Conservation (phyloP, 2,797 vertebrate genomes). For the Caiman crocodilus region DNA sequence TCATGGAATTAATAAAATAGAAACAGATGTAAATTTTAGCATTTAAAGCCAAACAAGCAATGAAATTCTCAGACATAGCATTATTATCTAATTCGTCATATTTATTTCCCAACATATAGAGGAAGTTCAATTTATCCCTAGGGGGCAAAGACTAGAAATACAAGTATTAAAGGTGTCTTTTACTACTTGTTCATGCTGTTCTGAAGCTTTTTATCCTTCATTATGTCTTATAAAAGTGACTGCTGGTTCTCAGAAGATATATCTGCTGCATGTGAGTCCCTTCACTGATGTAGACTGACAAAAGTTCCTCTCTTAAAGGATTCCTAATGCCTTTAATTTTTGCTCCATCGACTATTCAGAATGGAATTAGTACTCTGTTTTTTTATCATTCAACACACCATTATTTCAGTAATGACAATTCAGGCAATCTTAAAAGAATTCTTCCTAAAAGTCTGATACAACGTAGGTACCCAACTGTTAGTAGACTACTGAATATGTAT, state of each 20-base stretch:
- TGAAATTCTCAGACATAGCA: not conserved
- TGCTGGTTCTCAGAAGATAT: not conserved
- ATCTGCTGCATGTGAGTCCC: not conserved
- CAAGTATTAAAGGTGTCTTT: not conserved
- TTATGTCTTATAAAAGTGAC: not conserved
- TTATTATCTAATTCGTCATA: not conserved
- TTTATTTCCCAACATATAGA: not conserved
- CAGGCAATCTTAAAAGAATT: not conserved
- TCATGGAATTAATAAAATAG: not conserved
- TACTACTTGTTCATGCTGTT: not conserved
- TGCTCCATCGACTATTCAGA: not conserved
- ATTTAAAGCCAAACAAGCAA: not conserved
- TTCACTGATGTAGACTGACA: not conserved
- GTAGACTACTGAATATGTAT: not conserved
- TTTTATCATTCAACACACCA: not conserved
- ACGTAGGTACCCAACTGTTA: not conserved
- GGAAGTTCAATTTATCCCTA: not conserved
- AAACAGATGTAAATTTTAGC: not conserved
- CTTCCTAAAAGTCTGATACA: not conserved
- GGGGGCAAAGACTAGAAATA: not conserved
- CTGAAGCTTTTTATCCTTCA: not conserved
- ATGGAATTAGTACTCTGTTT: not conserved
- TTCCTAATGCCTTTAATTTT: not conserved
- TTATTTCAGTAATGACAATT: conserved; percentile 31
- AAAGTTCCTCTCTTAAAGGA: not conserved